Base-by-base conservation (phyloP, 2,888 invertebrate species). In the Brachyptera risi region DNA sequence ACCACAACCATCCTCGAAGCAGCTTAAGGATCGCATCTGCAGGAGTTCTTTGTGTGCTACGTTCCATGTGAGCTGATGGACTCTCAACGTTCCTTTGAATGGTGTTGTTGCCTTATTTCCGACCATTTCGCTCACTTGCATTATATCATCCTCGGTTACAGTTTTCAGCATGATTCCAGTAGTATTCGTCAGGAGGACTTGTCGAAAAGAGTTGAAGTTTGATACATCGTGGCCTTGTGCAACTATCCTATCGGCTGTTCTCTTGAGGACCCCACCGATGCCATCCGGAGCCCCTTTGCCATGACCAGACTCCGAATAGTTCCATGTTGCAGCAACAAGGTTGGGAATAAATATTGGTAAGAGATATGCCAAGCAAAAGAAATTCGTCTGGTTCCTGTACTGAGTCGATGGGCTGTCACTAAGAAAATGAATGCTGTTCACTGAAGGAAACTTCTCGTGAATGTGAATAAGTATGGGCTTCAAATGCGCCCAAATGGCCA, bases 401-500 rank as follows among this genome's bases (percentile, higher is more conserved):
- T 74, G 73, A 4, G 71, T 72, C 0, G 68, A 67, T 3, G 75
- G 73, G 3, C 73, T 71, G 65, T 75, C 74, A 60, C 71, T 73
- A 3, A 71, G 23, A 56, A 73, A 73, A 65, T 74, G 71, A 4
- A 73, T 47, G 51, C 31, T 57, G 13, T 63, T 58, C 15, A 69
- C 61, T n/a, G 65, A 44, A 5, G 59, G n/a, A 57, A 56, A 23
- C 15, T 21, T 27, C 3, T 47, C 38, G 31, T 23, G 63, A 58
- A 65, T 21, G 44, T 60, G 58, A 27, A 66, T 19, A 13, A 71
- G 65, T 31, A 72, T 63, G 64, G 73, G 73, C 58, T 66, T 58
- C 37, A 75, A 62, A 65, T 75, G 73, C 37, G 70, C 71, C 72
- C 75, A 75, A 54, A 76, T 71, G 15, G 73, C 73, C 49, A 68